phyloP scores from a whole-genome alignment of 1,140 invertebrate genomes.

The Saxidomus purpurata region DNA sequence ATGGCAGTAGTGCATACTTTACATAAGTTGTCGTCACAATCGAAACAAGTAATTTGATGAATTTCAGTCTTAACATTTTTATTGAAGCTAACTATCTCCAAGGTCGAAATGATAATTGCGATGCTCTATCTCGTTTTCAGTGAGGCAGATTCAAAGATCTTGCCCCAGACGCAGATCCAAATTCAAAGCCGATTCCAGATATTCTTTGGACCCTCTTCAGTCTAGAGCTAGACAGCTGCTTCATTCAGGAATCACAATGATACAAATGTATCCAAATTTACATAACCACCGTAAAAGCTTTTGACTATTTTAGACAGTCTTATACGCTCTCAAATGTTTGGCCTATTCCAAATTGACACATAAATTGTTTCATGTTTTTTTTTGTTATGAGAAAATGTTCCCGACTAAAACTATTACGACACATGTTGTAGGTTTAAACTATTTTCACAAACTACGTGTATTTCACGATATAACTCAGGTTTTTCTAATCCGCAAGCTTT shows the following conservation, averaged over 20 bases:
- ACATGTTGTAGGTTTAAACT: too few species aligned
- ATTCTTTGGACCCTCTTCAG: conserved; percentile 47
- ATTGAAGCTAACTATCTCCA: not conserved
- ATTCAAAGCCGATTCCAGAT: conserved; percentile 10
- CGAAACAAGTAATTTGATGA: too few species aligned
- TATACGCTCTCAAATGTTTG: not conserved
- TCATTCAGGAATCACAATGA: not conserved
- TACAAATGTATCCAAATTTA: not conserved
- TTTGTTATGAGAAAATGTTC: too few species aligned
- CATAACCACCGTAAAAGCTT: conserved; percentile 4
- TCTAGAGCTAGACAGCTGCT: conserved; percentile 4
- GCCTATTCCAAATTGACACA: not conserved
- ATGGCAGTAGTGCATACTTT: too few species aligned
- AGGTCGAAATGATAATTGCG: too few species aligned
- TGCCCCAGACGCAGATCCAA: conserved; percentile 30
- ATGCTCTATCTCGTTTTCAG: conserved; percentile 57
- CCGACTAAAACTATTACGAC: too few species aligned
- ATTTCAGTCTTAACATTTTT: conserved; percentile 29
- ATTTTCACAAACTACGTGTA: conserved; percentile 33
- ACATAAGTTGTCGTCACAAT: too few species aligned
- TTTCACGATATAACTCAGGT: not conserved
- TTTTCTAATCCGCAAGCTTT: conserved; percentile 31
- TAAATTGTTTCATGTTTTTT: conserved; percentile 19
- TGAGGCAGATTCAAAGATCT: conserved; percentile 4
- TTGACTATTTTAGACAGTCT: not conserved